A percentile compares a stretch with the other conserved stretches of the same genome.
Conservation (phyloP, 1,140 invertebrate genomes). For the Brachionus calyciflorus region DNA sequence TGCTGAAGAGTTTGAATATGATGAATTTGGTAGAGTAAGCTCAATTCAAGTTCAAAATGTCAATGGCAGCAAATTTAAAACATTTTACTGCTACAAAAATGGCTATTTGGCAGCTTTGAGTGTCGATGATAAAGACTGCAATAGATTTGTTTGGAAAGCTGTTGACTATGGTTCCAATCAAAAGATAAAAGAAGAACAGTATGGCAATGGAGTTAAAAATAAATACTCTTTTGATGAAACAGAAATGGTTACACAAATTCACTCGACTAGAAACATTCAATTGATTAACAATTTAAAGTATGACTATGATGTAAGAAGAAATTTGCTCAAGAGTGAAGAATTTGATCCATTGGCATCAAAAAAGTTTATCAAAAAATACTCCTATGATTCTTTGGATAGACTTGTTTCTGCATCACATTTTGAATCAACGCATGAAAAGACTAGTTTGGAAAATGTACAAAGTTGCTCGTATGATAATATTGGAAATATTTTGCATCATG, state of each 20-base stretch:
- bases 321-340: conserved; percentile 10
- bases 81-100: conserved; percentile 1
- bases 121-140: conserved; percentile 10
- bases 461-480: conserved; percentile 11
- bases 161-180: background rate
- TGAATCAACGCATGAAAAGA: no score
- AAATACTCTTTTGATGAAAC: conserved; percentile 24
- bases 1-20: conserved; percentile 5
- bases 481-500: conserved; percentile 15
- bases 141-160: conserved; percentile 20
- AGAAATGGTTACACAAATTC: background rate
- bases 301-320: conserved; percentile 1
- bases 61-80: conserved; percentile 15
- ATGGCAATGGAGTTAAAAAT: conserved; percentile 16
- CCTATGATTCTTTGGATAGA: conserved; percentile 8
- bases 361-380: background rate
- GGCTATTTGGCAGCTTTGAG: conserved; percentile 7
- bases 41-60: conserved; percentile 18
- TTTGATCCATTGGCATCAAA: conserved; percentile 10
- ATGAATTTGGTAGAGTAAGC: conserved; percentile 10
- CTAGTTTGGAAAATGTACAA: background rate
- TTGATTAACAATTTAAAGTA: conserved; percentile 16
- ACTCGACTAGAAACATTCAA: conserved; percentile 19
- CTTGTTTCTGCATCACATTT: no score
- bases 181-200: conserved; percentile 16